These are phyloP conservation scores for Mellivora capensis DNA, from an alignment of 2,113 vertebrate genomes.

Conservation along the genomic window DNA sequence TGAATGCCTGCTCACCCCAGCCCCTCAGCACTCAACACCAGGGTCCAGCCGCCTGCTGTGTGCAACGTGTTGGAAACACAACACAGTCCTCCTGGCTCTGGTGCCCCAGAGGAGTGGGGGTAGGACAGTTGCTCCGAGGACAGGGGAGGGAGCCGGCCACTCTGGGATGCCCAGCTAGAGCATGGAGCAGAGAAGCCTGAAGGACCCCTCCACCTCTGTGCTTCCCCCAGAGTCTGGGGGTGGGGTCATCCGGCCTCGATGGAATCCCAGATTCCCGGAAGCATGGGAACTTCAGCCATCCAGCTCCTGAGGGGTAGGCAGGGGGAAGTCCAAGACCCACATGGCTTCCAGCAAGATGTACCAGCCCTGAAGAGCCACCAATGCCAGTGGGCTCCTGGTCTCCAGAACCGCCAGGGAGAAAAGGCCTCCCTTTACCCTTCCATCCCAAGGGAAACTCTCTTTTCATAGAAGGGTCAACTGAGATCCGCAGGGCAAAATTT, in stretches of 20 bases:
- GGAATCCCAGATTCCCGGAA: not conserved
- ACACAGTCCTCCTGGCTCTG: not conserved
- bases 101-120: fast-evolving
- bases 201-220: not conserved
- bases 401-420: not conserved
- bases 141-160: not conserved
- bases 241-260: fast-evolving
- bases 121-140: not conserved
- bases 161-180: too few species aligned
- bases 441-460: not conserved
- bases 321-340: fast-evolving
- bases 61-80: not conserved
- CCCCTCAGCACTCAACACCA: not conserved
- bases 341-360: not conserved
- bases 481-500: not conserved
- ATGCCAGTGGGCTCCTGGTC: fast-evolving
- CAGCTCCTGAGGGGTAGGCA: fast-evolving
- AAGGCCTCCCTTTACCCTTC: not conserved
- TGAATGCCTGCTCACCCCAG: not conserved
- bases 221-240: not conserved
- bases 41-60: fast-evolving
- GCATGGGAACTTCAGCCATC: fast-evolving
- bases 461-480: fast-evolving
- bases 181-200: not conserved
- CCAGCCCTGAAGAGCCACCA: not conserved